phyloP scores from a whole-genome alignment of 2,797 vertebrate genomes.

The Zalophus californianus region DNA sequence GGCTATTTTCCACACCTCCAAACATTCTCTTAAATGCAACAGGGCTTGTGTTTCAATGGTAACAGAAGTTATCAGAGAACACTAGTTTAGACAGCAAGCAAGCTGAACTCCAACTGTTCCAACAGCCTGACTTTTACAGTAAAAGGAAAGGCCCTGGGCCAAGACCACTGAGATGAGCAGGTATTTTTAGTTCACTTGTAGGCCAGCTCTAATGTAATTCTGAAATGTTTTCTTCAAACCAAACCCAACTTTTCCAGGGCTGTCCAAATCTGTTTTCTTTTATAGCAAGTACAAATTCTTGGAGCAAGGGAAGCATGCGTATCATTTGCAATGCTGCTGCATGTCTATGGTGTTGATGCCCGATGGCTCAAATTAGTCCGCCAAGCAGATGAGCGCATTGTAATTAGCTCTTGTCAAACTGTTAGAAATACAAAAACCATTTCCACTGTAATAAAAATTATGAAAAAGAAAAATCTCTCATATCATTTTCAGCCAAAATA shows the following conservation, averaged over 20 bases:
- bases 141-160: conserved; percentile 75
- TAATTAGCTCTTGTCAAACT: conserved; percentile 83
- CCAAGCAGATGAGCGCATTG: conserved; percentile 82
- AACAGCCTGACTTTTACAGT: conserved; percentile 83
- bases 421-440: conserved; percentile 80
- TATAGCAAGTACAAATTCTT: conserved; percentile 77
- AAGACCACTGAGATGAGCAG: conserved; percentile 80
- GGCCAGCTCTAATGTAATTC: conserved; percentile 83
- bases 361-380: conserved; percentile 73
- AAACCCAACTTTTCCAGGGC: conserved; percentile 79
- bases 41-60: conserved; percentile 68
- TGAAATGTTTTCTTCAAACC: conserved; percentile 83
- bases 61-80: conserved; percentile 85
- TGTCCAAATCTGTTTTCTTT: conserved; percentile 82
- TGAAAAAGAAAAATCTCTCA: conserved; percentile 70
- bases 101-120: conserved; percentile 82
- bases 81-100: conserved; percentile 83
- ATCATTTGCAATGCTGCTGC: conserved; percentile 77
- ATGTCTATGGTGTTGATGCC: conserved; percentile 80
- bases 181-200: conserved; percentile 85
- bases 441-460: conserved; percentile 81
- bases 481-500: conserved; percentile 78
- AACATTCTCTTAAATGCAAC: conserved; percentile 73
- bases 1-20: conserved; percentile 80
- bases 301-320: conserved; percentile 69